Conservation (phyloP, 2,888 invertebrate genomes). For the Tetranychus piercei region DNA sequence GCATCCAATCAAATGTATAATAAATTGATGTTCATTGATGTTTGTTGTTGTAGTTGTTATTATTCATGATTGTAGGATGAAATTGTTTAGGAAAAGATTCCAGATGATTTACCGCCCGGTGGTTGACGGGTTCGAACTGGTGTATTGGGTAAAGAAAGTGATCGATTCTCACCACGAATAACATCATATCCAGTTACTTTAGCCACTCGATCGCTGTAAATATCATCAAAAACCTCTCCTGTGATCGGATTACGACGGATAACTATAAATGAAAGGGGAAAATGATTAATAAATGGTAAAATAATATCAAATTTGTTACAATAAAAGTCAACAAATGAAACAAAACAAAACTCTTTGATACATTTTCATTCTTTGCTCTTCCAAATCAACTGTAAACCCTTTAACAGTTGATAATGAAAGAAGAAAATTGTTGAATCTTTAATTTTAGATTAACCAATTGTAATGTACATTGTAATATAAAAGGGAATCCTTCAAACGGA, state of each 20-base stretch:
- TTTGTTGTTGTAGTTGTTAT: no score
- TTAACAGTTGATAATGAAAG: no score
- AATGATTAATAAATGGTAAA: neutral
- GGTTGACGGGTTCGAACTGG: constrained; percentile 22
- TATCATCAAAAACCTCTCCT: constrained; percentile 10
- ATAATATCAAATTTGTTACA: neutral
- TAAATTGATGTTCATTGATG: no score
- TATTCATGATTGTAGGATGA: no score
- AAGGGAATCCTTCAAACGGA: neutral
- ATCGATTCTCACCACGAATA: constrained; percentile 9
- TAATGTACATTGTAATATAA: no score
- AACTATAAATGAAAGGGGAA: neutral
- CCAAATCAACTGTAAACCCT: no score
- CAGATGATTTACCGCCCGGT: constrained; percentile 19
- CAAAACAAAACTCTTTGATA: neutral
- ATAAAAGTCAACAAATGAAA: neutral
- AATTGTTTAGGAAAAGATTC: constrained; percentile 8
- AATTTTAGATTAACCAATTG: no score
- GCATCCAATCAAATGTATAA: no score
- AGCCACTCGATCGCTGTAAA: neutral
- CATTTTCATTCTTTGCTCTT: no score
- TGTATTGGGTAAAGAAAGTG: constrained; percentile 21
- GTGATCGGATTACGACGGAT: constrained; percentile 15
- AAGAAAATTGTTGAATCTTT: no score
- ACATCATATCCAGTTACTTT: neutral